Evolutionary conservation across 92 coral and sea anemone genomes (phyloP), one percentile per base, ranked within the genome.

Genomic region (Palythoa caribaeorum): DNA sequence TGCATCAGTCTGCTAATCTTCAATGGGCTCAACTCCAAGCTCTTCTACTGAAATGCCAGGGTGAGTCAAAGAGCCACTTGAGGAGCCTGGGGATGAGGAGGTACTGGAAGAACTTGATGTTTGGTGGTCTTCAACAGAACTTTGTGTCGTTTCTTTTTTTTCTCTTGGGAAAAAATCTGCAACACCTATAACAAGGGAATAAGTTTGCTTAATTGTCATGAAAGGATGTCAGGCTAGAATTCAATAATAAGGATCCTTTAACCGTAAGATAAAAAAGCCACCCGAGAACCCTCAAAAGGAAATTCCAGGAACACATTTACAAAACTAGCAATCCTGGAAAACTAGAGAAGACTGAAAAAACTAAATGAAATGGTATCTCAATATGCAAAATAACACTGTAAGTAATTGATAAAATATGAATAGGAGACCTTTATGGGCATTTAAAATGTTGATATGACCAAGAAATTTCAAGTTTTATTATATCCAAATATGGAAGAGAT

Each of bases 11-110:
- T 20, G 38, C 19, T 77, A 77, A 52, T 48, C 65, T 20, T 90
- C 84, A 35, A 71, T 73, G 0, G 83, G 74, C 54, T 91, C 92
- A 39, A 93, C 69, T 37, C 83, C 93, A 48, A 83, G 79, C 79
- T 91, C 92, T 77, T 84, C 74, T 3, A 89, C 72, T n/a, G 95
- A 93, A 17, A 83, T 74, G 2, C 92, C 95, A 9, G 95, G 95
- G 9, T 85, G 87, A 38, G 75, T 65, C 37, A 74, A 38, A 1
- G 91, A 16, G 36, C 87, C 28, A 73, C 68, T 35, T 2, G 93
- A 71, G 9, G 83, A 17, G 16, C 75, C 76, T 77, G 70, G 70
- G 36, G 70, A 63, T 63, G 35, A 63, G 17, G 70, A 63, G n/a
- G 73, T 73, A 76, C 12, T 66, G 35, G 89, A 68, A 13, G 76